Percentiles rank a stretch among this genome's conserved stretches.
phyloP scores from a whole-genome alignment of 1,140 invertebrate genomes.

The Rhysida immarginata region DNA sequence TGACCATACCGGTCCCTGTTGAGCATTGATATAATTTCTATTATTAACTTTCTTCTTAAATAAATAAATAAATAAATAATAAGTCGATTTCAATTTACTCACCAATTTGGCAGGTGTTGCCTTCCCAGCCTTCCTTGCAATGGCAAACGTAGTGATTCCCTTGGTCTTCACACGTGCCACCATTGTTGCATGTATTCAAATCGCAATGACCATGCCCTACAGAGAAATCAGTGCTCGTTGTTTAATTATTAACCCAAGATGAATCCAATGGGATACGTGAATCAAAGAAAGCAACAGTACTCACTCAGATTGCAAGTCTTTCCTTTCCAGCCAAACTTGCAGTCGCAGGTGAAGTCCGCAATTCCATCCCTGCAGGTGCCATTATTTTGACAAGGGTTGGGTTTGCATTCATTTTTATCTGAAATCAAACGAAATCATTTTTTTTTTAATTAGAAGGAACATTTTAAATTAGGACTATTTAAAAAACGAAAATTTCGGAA shows the following conservation, averaged over 20 bases:
- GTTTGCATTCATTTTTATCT: constrained; percentile 25
- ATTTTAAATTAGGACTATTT: neutral
- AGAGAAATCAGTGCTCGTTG: constrained; percentile 3
- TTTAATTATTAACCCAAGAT: no score
- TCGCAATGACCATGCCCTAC: constrained; percentile 26
- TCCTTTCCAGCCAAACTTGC: constrained; percentile 57
- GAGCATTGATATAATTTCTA: no score
- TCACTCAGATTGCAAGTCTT: constrained; percentile 50
- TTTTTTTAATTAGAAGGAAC: neutral
- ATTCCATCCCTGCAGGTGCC: constrained; percentile 23
- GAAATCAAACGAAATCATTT: constrained; percentile 11
- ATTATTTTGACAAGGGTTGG: constrained; percentile 23
- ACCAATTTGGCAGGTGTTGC: constrained; percentile 48
- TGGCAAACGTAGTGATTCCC: constrained; percentile 45
- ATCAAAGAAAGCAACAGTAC: no score
- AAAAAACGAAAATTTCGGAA: neutral
- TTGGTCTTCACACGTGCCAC: constrained; percentile 46
- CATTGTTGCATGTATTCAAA: constrained; percentile 28
- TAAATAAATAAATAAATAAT: constrained; percentile 1
- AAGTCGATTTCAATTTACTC: no score
- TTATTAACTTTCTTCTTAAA: neutral
- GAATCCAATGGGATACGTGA: no score
- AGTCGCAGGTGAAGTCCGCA: constrained; percentile 22
- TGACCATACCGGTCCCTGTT: no score
- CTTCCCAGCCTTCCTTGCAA: constrained; percentile 47